These are phyloP conservation scores for Ectropis crepuscularia DNA, from an alignment of 2,888 invertebrate species.

Conservation along the genomic window DNA sequence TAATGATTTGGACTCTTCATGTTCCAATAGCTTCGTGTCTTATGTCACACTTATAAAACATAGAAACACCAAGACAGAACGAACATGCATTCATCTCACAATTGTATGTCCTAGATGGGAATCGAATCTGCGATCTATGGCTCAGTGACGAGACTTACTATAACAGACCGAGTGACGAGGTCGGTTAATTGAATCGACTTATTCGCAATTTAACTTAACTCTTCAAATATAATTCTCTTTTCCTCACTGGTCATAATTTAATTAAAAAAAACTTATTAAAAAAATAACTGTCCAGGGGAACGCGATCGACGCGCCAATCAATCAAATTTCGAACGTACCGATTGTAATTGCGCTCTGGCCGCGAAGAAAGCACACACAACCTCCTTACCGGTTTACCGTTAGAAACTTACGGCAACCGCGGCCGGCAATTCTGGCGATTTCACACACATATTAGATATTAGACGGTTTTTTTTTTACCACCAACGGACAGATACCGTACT, in stretches of 20 bases:
- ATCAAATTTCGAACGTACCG: constrained; percentile 41
- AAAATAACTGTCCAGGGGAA: constrained; percentile 39
- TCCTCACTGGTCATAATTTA: neutral
- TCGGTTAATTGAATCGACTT: too few relatives aligned
- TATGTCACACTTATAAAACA: too few relatives aligned
- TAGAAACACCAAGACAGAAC: too few relatives aligned
- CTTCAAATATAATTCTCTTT: too few relatives aligned
- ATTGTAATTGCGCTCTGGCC: constrained; percentile 40
- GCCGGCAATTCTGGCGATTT: constrained; percentile 68
- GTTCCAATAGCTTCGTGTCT: too few relatives aligned
- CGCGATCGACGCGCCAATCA: constrained; percentile 37
- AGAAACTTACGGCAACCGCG: constrained; percentile 63
- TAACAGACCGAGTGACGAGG: too few relatives aligned
- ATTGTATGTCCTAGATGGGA: too few relatives aligned
- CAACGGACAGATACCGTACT: constrained; percentile 52
- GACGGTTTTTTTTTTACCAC: constrained; percentile 44
- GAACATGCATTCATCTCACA: too few relatives aligned
- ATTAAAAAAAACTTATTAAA: constrained; percentile 22
- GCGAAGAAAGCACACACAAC: constrained; percentile 41
- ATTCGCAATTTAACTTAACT: too few relatives aligned
- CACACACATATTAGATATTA: constrained; percentile 71
- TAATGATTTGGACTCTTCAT: too few relatives aligned
- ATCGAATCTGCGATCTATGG: too few relatives aligned
- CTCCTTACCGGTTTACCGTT: constrained; percentile 65
- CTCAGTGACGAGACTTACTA: too few relatives aligned